Evolutionary conservation across 2,888 invertebrate species (phyloP), one percentile per base, ranked within the genome.

Genomic region (Pachliopta kotzebuea): DNA sequence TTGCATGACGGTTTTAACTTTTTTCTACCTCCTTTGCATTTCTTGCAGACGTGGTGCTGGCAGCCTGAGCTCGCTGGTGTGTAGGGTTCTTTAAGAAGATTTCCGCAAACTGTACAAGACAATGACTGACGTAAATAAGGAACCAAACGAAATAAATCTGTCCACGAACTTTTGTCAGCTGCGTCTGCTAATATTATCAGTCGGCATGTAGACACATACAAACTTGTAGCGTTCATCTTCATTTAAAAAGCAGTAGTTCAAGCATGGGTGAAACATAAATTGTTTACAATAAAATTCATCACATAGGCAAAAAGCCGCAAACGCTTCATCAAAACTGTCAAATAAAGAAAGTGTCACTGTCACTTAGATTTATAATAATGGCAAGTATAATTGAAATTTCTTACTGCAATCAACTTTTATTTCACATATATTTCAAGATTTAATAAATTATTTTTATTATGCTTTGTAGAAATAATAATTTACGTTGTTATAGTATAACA

Each of bases 61-160:
- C 98, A 98, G 69, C 94, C 94, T 4, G 94, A 94, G 74, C 94
- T 94, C 23, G 93, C 93, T 20, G 97, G 96, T 45, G 96, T 95
- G 78, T 95, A 95, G 8, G 98, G 98, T 78, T 96, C 95, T 72
- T 95, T 94, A 64, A 98, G 86, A 71, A 98, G 92, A 80, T 96
- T 95, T 68, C 96, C 95, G 85, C 98, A 98, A 63, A 98, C 97
- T 64, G 96, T 96, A 88, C 98, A 98, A 72, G 96, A 96, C 75
- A 98, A 92, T 69, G 96, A 95, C 83, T 97, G 96, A 66, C 97
- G 93, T 79, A 98, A 92, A 88, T 96, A 96, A 7, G 97, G 96
- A 73, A 98, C 94, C 76, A 96, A 93, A 74, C 96, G 94, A 86
- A 96, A 96, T 74, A 98, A 93, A 88, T 97, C 97, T 62, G 94